Evolutionary conservation across 2,888 invertebrate species (phyloP).

Genomic region (Hylaea fasciaria): DNA sequence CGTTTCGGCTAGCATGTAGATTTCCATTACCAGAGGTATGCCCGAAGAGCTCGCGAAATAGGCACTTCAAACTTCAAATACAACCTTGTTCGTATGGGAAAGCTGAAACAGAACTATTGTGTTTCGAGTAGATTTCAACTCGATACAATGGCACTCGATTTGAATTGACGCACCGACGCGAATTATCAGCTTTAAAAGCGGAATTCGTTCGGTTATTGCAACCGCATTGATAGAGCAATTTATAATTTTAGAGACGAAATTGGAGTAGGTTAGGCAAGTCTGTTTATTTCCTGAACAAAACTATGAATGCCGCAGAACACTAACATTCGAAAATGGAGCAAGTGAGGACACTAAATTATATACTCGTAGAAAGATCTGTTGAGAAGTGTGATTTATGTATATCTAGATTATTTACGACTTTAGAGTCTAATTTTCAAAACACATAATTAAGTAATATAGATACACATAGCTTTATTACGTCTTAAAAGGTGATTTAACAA

Average conservation of each 20-base stretch:
- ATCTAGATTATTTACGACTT: no score
- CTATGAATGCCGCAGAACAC: background rate
- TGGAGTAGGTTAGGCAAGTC: constrained; percentile 16
- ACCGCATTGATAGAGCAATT: constrained; percentile 28
- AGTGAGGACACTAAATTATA: background rate
- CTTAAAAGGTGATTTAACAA: no score
- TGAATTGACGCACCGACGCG: constrained; percentile 37
- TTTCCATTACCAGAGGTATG: constrained; percentile 35
- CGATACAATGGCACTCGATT: constrained; percentile 52
- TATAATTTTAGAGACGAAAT: constrained; percentile 19
- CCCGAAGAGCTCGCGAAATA: constrained; percentile 41
- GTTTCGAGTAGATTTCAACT: constrained; percentile 50
- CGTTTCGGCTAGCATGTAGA: no score
- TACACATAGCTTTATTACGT: no score
- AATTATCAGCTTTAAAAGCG: constrained; percentile 34
- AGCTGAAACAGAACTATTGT: constrained; percentile 54
- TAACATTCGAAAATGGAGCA: background rate
- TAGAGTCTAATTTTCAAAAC: no score
- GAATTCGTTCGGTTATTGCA: constrained; percentile 42
- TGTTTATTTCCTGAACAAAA: constrained; percentile 7
- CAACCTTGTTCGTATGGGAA: constrained; percentile 46
- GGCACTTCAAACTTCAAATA: constrained; percentile 3
- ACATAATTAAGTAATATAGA: no score
- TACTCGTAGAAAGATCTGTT: no score
- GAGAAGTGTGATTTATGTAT: no score